Base-by-base conservation (phyloP, 2,888 invertebrate genomes). In the Acleris holmiana region DNA sequence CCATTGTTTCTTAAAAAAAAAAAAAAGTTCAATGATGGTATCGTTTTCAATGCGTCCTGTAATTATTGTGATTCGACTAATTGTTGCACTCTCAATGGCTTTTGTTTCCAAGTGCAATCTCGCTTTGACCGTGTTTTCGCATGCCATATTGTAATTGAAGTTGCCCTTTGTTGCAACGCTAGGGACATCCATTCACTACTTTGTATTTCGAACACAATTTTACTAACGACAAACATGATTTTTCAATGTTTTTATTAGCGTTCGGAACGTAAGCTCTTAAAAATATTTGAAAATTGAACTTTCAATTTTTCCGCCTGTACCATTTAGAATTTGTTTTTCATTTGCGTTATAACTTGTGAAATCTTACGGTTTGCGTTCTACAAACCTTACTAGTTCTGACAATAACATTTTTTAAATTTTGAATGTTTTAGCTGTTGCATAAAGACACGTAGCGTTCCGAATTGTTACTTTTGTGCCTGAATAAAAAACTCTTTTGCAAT, bases 21-120 rank as follows among this genome's bases (percentile, higher is more conserved):
- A 83, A 67, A 73, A 79, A 84, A 83, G 67, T 79, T 79, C 76
- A 86, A 85, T 82, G 89, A 87, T 84, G 82, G 84, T 89, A 91
- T 91, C 89, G 79, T 78, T 91, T 91, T 85, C 90, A 90, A 86
- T 86, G 79, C 75, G 72, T 77, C 69, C 73, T 80, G 83, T 85
- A 89, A 91, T 90, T 90, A 91, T 86, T 83, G 82, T 86, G 84
- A 90, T 90, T 84, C 84, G 74, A 80, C 85, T 91, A 91, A 91
- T 91, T 91, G 89, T 88, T 84, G 76, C 78, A 79, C 76, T 74
- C 79, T 82, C 78, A 74, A 75, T 73, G 72, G 76, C 81, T 83
- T 88, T 89, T 89, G 87, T 87, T 85, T 85, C 72, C 74, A 76
- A 83, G 80, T 80, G 80, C 79, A 77, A 76, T 79, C 78, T 84